Evolutionary conservation across 2,113 vertebrate genomes (phyloP).

Genomic region (Corythoichthys intestinalis): DNA sequence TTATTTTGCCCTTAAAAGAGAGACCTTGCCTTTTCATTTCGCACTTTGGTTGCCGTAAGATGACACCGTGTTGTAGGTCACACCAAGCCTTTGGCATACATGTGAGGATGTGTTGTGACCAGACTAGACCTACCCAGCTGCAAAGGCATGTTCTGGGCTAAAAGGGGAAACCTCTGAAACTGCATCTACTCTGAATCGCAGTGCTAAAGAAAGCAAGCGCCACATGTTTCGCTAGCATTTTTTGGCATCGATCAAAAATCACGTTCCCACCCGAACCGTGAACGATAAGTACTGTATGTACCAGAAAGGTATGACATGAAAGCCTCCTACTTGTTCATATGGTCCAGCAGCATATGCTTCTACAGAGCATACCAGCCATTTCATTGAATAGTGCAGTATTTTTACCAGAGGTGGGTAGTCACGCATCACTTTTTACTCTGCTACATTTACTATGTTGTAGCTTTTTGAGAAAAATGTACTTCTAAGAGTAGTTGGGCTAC

Average conservation of each 20-base stretch:
- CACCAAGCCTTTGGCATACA: conserved; percentile 58
- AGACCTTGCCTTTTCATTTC: conserved; percentile 21
- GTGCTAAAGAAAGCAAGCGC: conserved; percentile 71
- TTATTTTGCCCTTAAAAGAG: conserved; percentile 30
- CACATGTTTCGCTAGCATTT: conserved; percentile 59
- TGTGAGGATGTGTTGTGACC: conserved; percentile 63
- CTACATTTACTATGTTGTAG: too few species aligned
- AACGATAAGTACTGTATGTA: conserved; percentile 7
- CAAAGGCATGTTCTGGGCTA: conserved; percentile 72
- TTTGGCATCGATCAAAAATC: conserved; percentile 50
- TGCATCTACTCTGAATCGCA: conserved; percentile 67
- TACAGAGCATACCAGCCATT: too few species aligned
- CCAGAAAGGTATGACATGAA: conserved; percentile 17
- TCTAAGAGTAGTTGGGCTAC: too few species aligned
- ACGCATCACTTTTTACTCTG: too few species aligned
- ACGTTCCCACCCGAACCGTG: conserved; percentile 20
- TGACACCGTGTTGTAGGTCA: conserved; percentile 59
- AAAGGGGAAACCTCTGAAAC: conserved; percentile 75
- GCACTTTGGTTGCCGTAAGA: conserved; percentile 58
- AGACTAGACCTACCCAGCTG: conserved; percentile 64
- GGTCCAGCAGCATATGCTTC: too few species aligned
- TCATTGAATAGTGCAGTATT: too few species aligned
- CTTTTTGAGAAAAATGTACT: too few species aligned
- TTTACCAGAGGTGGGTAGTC: too few species aligned
- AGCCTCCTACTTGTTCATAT: neutral